Evolutionary conservation across 2,888 invertebrate species (phyloP), one percentile per base, ranked within the genome.

Genomic region (Chrysolina haemoptera): DNA sequence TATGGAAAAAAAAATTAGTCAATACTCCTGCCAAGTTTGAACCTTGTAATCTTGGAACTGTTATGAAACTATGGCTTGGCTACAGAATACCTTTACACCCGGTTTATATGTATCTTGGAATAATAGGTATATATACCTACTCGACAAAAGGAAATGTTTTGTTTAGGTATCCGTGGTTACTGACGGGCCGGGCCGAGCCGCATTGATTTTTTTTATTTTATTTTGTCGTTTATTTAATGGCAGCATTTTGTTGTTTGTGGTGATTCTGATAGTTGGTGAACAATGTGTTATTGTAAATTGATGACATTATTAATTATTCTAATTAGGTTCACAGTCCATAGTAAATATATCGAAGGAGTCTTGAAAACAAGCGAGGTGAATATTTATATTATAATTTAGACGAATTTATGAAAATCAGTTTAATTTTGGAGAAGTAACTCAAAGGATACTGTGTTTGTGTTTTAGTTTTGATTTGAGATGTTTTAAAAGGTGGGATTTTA

Each of bases 281-380:
- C n/a, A 50, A 62, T 71, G 62, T 63, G 68, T 63, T 59, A 18
- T 53, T 20, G 18, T 18, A 68, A 53, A n/a, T 68, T 72, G n/a
- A 18, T 70, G 16, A 35, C 59, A 59, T 68, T 70, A 16, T 27
- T 70, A 18, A 16, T 55, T 27, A 55, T 43, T 55, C 40, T 55
- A 20, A 68, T 63, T 18, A n/a, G 27, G 41, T 11, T 68, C 14
- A 63, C 27, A 27, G 55, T 70, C 8, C n/a, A 77, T 9, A 72
- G 79, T 59, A 92, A 92, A 84, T 93, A 92, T 89, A 89, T 92
- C 27, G 92, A 92, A 82, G 93, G 93, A 0, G 89, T 89, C 72
- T 84, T 93, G 62, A 89, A 91, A 83, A 92, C 92, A 1, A 90
- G 90, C 76, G 91, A 92, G 81, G 93, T 92, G 82, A 81, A 66